Base-by-base conservation (phyloP, 2,113 vertebrate genomes). In the Rhodinocichla rosea region DNA sequence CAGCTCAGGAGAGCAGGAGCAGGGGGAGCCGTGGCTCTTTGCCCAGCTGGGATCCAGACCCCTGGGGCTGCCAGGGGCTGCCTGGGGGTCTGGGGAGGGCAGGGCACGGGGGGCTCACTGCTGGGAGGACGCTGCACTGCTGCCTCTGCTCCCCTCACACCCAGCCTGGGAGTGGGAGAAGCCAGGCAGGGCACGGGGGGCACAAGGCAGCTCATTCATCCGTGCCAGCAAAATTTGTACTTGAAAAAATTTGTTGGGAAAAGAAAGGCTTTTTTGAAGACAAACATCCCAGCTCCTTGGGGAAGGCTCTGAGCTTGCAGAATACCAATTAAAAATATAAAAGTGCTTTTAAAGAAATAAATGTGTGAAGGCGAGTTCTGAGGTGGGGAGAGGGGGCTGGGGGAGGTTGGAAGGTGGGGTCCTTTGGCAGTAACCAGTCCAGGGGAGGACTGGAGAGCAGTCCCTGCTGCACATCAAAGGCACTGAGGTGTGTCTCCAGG, bases 261-360 rank as follows among this genome's bases (percentile, higher is more conserved):
- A 81, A 55, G 55, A 89, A 87, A 82, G 49, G 76, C 69, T 68
- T 90, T 94, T 96, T 95, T 96, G 95, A 95, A 96, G 96, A 30
- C 83, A 95, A 91, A 79, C 62, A 89, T 84, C 88, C 75, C 6
- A 12, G 62, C 70, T 94, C 95, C 95, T 87, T 19, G 15, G 95
- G 92, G 95, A 93, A 62, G 45, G 80, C 84, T 65, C 65, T 1
- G 53, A 49, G 89, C 65, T 89, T 89, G 81, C 74, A 23, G 92
- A 89, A 95, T 96, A 76, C 92, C 90, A 94, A 97, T 96, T 96
- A 78, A 93, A 91, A 96, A 50, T 83, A 83, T 47, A 56, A 96
- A 95, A 93, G 92, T 59, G 64, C 79, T 94, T 45, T 70, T 14
- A 55, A 57, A 50, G 40, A 49, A 39, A 57, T 7, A 10, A 22